A percentile compares a stretch with the other conserved stretches of the same genome.
These are phyloP conservation scores for Halisarca cf. caerulea DNA, from an alignment of 37 sponge, comb jelly and placozoan genomes.

Conservation along the genomic window DNA sequence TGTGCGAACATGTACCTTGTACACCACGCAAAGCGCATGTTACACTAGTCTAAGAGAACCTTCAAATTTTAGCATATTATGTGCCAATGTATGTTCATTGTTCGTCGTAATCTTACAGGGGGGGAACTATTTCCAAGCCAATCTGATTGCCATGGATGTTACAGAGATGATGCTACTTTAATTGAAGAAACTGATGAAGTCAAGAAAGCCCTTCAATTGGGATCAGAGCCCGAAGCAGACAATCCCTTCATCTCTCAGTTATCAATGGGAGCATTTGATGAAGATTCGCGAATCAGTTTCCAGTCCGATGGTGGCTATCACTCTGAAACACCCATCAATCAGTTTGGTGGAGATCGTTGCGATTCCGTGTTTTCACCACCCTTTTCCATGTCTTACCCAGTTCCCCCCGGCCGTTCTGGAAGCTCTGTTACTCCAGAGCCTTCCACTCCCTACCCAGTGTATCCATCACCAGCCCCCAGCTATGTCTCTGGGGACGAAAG, in stretches of 20 bases:
- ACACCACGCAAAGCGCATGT: too few species aligned
- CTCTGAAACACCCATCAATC: constrained; percentile 8
- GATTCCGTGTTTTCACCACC: neutral
- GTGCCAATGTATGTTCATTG: too few species aligned
- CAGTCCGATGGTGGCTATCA: constrained; percentile 1
- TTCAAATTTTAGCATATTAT: too few species aligned
- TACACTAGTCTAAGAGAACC: too few species aligned
- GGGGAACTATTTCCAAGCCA: too few species aligned
- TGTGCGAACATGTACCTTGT: neutral
- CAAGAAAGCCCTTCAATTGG: neutral
- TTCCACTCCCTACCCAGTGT: neutral
- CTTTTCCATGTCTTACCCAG: neutral
- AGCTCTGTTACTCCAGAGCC: neutral
- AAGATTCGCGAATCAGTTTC: neutral
- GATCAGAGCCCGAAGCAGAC: neutral
- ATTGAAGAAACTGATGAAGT: neutral
- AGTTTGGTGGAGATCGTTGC: neutral
- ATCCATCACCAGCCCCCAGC: too few species aligned
- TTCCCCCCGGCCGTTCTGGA: neutral
- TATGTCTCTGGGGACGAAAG: too few species aligned
- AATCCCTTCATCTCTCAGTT: neutral
- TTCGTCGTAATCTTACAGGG: too few species aligned
- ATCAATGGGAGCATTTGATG: neutral
- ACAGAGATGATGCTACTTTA: neutral
- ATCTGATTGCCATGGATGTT: neutral